Evolutionary conservation across 2,888 invertebrate genomes (phyloP), one percentile per base, ranked within the genome.

Genomic region (Hecatera dysodea): DNA sequence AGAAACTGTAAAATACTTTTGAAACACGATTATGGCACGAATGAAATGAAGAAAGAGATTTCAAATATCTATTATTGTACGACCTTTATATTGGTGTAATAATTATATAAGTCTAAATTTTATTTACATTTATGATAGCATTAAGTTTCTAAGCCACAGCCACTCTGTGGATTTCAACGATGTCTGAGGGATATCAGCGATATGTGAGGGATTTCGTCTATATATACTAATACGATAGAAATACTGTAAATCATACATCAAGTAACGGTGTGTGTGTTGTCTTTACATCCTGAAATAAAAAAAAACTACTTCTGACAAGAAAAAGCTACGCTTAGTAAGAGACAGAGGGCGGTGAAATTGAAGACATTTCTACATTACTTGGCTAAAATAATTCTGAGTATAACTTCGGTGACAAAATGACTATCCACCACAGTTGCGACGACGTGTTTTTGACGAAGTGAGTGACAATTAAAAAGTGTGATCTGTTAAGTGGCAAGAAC

Each of bases 1-100:
- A 39, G 39, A 36, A 53, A 57, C 1, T 33, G 22, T 70, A 39
- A 11, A 67, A 27, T 46, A 12, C 53, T 15, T n/a, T 36, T 19
- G n/a, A 11, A 5, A 36, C 8, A 33, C 19, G 44, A 50, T 19
- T 15, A 12, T 6, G 29, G 9, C 5, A 46, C 6, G 27, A 33
- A 50, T 33, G 46, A 53, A 56, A 27, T 42, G n/a, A n/a, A n/a
- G n/a, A n/a, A 42, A 33, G 8, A 29, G 46, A 19, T 55, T 39
- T 29, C 22, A 9, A 55, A 12, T 17, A 2, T 48, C 2, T 42
- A 42, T 22, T 64, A 39, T 7, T 42, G 12, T n/a, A 36, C 22
- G 33, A 78, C 17, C 42, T 48, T 27, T 3, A 12, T 42, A 3
- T 7, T 17, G 78, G 73, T 78, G 33, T 55, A 24, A 42, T 60